phyloP scores from a whole-genome alignment of 1,140 invertebrate genomes.

The Tetramorium simillimum region DNA sequence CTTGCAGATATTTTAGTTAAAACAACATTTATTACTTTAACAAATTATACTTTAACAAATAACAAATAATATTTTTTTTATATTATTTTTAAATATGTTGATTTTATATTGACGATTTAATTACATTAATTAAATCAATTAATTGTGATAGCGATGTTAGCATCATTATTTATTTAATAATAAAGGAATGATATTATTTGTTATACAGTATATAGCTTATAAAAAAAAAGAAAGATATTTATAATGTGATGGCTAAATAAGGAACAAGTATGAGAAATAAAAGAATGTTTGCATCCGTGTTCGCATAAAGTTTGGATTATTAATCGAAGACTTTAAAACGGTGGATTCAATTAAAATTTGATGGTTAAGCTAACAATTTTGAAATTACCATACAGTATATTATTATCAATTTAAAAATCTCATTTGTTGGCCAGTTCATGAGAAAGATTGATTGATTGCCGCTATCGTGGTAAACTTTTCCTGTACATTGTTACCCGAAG shows the following conservation, averaged over 20 bases:
- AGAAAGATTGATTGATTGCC: conserved; percentile 27
- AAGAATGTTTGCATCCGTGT: neutral
- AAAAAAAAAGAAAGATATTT: neutral
- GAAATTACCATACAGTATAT: neutral
- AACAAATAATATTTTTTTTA: neutral
- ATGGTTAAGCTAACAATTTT: neutral
- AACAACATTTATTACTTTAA: neutral
- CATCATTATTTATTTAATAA: conserved; percentile 1
- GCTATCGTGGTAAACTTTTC: neutral
- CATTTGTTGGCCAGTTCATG: neutral
- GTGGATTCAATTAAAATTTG: conserved; percentile 1
- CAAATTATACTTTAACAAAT: neutral
- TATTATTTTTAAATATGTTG: neutral
- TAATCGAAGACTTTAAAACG: conserved; percentile 24
- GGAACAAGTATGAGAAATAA: neutral
- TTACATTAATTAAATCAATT: neutral
- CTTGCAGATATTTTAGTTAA: neutral
- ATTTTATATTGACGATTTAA: neutral
- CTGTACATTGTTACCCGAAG: conserved; percentile 9
- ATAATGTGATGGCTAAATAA: conserved; percentile 1
- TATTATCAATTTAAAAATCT: conserved; percentile 41
- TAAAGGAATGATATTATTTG: neutral
- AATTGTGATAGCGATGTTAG: neutral
- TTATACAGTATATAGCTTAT: neutral
- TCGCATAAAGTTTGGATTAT: neutral